Conservation (phyloP, 2,888 invertebrate species). For the Pterostichus niger region DNA sequence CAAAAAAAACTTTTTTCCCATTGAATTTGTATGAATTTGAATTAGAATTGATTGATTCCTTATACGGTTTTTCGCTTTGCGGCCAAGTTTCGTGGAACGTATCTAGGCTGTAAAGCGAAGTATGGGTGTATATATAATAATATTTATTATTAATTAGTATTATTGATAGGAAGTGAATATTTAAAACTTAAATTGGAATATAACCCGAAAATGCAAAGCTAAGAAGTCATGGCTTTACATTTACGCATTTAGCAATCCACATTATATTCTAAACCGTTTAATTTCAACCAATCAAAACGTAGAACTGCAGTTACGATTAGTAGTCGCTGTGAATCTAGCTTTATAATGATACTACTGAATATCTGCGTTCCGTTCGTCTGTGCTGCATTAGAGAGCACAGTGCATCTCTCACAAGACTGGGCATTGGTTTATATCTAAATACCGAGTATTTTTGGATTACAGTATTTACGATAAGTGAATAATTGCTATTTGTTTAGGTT, state of each 20-base stretch:
- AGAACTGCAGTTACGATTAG: not conserved
- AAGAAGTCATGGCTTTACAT: not conserved
- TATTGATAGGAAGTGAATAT: too few species aligned
- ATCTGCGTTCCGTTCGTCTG: not conserved
- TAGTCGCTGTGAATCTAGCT: slow-evolving; percentile 21
- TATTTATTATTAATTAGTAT: too few species aligned
- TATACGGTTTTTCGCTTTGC: too few species aligned
- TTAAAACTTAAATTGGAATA: too few species aligned
- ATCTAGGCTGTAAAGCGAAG: too few species aligned
- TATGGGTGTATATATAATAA: too few species aligned
- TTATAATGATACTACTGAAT: slow-evolving; percentile 19
- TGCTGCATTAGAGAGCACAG: not conserved
- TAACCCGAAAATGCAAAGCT: too few species aligned
- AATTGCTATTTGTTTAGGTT: not conserved
- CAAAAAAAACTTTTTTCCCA: too few species aligned
- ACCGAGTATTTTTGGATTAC: slow-evolving; percentile 21
- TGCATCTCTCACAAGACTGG: not conserved
- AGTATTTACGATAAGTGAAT: slow-evolving; percentile 24
- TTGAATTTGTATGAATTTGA: too few species aligned
- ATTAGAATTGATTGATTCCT: too few species aligned
- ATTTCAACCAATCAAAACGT: not conserved
- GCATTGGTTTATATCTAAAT: not conserved
- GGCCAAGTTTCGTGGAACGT: too few species aligned
- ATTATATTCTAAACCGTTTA: not conserved
- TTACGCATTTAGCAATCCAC: not conserved